Base-by-base conservation (phyloP, 2,113 vertebrate genomes). In the Bubalus kerabau region DNA sequence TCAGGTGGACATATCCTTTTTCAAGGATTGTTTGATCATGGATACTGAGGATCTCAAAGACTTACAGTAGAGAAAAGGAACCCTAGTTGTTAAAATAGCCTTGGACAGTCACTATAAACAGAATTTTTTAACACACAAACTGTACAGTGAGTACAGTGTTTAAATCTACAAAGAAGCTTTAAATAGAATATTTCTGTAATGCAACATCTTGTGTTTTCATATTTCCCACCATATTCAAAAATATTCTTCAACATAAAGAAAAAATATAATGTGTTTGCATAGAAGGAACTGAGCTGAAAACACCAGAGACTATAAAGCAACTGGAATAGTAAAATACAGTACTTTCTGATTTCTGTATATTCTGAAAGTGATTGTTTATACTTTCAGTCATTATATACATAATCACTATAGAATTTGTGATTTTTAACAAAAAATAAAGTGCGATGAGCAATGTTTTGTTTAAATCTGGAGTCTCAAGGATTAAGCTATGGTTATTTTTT, bases 121-220 rank as follows among this genome's bases (percentile, higher is more conserved):
- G 88, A 94, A 94, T 48, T 88, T 95, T 96, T 91, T 93, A 48
- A 92, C 83, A 93, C 5, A 7, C 54, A 93, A 78, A 92, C 86
- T 82, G 32, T 97, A 91, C 83, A 95, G 62, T 93, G 50, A 92
- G 76, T 87, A 87, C 40, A 80, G 57, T 91, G 43, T 96, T 94
- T 95, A 78, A 98, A 95, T 96, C 56, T 26, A 94, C 76, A 92
- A 91, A 84, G 67, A 81, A 78, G 7, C 54, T 93, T 97, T 97
- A 96, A 97, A 97, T 96, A 91, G 89, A 54, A 28, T 48, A 84
- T 97, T 97, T 96, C 59, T 87, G 91, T 96, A 97, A 86, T 48
- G 86, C 6, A 94, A 56, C 89, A 97, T 96, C 90, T 93, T 98
- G 95, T 97, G 91, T 95, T 98, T 98, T 98, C 78, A 84, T 97